Evolutionary conservation across 2,797 vertebrate species (phyloP).

Genomic region (Champsocephalus esox): DNA sequence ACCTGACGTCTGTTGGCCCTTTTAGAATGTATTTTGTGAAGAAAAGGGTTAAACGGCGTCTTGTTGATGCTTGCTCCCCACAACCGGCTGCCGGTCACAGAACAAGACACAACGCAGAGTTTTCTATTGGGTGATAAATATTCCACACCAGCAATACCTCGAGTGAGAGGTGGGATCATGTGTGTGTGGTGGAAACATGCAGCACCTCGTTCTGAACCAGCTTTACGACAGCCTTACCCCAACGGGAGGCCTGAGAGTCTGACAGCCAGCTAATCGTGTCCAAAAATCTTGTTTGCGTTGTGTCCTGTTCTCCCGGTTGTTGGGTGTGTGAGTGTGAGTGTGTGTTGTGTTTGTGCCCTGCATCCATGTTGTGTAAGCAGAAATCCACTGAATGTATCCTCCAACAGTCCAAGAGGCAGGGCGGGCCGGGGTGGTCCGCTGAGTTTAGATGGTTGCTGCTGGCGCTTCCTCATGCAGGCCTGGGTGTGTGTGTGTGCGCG

Average conservation of each 20-base stretch:
- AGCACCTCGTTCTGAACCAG: conserved; percentile 9
- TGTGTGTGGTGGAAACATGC: conserved; percentile 21
- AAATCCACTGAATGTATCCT: conserved; percentile 93
- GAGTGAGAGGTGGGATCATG: conserved; percentile 18
- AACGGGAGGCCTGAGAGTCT: not conserved
- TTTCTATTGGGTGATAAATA: not conserved
- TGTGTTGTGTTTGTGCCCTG: conserved; percentile 70
- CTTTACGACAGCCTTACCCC: not conserved
- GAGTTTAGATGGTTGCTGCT: conserved; percentile 82
- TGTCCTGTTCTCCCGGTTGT: conserved; percentile 45
- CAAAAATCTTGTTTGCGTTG: not conserved
- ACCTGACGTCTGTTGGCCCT: conserved; percentile 71
- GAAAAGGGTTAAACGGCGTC: conserved; percentile 74
- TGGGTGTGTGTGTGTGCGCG: conserved; percentile 8
- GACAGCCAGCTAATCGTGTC: not conserved
- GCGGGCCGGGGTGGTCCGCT: conserved; percentile 85
- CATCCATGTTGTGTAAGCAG: conserved; percentile 72
- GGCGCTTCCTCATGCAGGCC: conserved; percentile 58
- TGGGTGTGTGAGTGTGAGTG: conserved; percentile 35
- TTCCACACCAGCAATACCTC: conserved; percentile 34
- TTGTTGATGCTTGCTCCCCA: conserved; percentile 53
- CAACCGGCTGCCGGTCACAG: conserved; percentile 46
- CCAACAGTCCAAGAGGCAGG: conserved; percentile 90
- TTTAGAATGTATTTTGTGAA: conserved; percentile 87
- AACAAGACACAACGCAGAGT: conserved; percentile 12